Percentiles rank a stretch among this genome's conserved stretches.
Evolutionary conservation across 2,888 invertebrate genomes (phyloP).

Genomic region (Ophion obscuratus): DNA sequence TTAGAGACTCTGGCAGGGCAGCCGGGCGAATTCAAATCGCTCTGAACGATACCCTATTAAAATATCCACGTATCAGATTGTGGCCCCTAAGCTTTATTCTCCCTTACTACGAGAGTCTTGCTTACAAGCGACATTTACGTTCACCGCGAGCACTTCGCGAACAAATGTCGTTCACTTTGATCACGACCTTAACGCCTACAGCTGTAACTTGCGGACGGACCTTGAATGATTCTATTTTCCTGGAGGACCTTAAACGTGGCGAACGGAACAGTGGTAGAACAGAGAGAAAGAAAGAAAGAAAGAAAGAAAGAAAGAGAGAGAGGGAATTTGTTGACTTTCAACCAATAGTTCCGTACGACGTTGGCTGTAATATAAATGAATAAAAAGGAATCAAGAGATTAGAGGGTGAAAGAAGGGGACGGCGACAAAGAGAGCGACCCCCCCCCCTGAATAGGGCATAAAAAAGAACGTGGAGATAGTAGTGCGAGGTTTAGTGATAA

Average conservation of each 20-base stretch:
- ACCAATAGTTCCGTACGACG: slow-evolving; percentile 64
- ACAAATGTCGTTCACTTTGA: too few species aligned
- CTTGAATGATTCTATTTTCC: slow-evolving; percentile 52
- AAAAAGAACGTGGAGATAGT: slow-evolving; percentile 24
- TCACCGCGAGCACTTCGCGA: too few species aligned
- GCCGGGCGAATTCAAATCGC: too few species aligned
- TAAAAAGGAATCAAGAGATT: slow-evolving; percentile 6
- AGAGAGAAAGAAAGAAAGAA: not conserved
- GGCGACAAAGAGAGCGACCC: slow-evolving; percentile 11
- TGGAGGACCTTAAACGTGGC: slow-evolving; percentile 1
- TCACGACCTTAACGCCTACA: too few species aligned
- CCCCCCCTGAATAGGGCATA: slow-evolving; percentile 16
- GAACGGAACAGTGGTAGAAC: too few species aligned
- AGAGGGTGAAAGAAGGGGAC: slow-evolving; percentile 1
- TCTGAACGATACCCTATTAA: too few species aligned
- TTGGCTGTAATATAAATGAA: slow-evolving; percentile 55
- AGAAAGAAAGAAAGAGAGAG: not conserved
- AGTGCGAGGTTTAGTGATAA: slow-evolving; percentile 65
- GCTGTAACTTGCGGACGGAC: slow-evolving; percentile 36
- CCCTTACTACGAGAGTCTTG: too few species aligned
- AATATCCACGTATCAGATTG: too few species aligned
- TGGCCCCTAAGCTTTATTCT: too few species aligned
- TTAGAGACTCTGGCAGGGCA: too few species aligned
- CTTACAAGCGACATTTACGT: too few species aligned
- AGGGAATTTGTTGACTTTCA: slow-evolving; percentile 28